These are phyloP conservation scores for Lochmaea crataegi DNA, from an alignment of 2,888 invertebrate genomes.

Conservation along the genomic window DNA sequence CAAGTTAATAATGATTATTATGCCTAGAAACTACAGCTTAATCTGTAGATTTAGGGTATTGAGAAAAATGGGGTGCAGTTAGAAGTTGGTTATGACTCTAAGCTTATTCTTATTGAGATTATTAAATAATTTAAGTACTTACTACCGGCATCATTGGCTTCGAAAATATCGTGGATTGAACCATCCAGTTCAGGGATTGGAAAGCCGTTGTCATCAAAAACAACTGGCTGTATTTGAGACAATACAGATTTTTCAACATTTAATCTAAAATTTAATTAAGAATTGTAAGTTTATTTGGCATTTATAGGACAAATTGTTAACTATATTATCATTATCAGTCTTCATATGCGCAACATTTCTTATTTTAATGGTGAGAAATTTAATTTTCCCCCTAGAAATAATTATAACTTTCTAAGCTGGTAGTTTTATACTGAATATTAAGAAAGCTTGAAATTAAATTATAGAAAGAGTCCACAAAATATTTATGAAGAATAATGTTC, in stretches of 20 bases:
- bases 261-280: constrained; percentile 31
- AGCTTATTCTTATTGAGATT: no score
- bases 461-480: no score
- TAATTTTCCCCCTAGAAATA: not conserved
- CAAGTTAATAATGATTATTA: not conserved
- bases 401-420: no score
- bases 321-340: no score
- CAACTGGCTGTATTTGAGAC: constrained; percentile 43
- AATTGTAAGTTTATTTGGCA: no score
- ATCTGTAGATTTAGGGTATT: no score
- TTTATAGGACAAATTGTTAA: no score
- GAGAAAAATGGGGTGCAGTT: no score
- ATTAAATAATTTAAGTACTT: constrained; percentile 3
- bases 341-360: no score
- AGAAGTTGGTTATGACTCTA: not conserved
- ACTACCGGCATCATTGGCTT: constrained; percentile 53
- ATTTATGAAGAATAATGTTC: not conserved
- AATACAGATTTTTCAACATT: constrained; percentile 32
- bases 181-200: constrained; percentile 63
- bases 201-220: constrained; percentile 56
- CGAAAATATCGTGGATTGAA: constrained; percentile 62
- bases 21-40: no score
- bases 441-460: no score
- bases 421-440: no score
- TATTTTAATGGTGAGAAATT: not conserved